Conservation (phyloP, 2,113 vertebrate species). For the Ondatra zibethicus region DNA sequence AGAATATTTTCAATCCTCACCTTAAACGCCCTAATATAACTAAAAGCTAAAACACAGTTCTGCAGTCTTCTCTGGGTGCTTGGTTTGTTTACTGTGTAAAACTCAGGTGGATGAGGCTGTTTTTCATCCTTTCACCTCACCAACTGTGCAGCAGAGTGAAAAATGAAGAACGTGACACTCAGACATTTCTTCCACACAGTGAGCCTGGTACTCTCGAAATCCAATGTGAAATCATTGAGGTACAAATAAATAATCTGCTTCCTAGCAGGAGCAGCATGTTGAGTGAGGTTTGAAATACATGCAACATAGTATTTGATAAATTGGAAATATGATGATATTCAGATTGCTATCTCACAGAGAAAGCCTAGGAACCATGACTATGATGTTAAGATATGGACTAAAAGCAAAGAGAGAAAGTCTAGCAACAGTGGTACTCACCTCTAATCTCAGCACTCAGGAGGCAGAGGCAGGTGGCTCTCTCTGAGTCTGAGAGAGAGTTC, state of each 20-base stretch:
- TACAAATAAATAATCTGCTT: background rate
- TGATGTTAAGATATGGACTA: constrained; percentile 3
- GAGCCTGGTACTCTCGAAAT: background rate
- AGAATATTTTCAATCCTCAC: background rate
- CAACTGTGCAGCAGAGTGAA: background rate
- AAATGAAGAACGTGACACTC: background rate
- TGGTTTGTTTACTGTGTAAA: background rate
- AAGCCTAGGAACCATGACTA: background rate
- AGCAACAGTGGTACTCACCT: background rate
- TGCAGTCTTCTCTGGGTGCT: background rate
- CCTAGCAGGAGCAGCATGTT: background rate
- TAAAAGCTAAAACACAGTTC: background rate
- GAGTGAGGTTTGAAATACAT: background rate
- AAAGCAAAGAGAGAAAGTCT: background rate
- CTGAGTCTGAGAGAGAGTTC: background rate
- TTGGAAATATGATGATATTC: background rate
- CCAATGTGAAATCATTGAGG: background rate
- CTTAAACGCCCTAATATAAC: background rate
- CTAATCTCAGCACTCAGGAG: background rate
- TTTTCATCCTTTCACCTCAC: background rate
- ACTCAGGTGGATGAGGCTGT: background rate
- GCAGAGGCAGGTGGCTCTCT: background rate
- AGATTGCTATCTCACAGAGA: background rate
- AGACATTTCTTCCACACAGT: background rate
- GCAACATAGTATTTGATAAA: background rate